phyloP scores from a whole-genome alignment of 2,888 invertebrate genomes.

The Dicyrtomina minuta region DNA sequence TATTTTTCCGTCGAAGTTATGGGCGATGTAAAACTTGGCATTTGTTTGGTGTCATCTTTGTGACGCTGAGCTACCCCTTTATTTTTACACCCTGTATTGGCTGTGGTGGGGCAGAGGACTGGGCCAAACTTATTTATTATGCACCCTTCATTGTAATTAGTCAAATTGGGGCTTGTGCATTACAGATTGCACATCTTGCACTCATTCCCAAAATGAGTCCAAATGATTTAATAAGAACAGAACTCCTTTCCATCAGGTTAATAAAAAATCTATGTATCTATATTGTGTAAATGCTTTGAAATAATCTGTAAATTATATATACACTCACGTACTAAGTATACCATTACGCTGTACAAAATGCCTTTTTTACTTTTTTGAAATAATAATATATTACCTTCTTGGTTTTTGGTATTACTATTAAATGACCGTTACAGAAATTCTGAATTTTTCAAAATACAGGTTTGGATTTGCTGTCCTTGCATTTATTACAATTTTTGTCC shows the following conservation, averaged over 20 bases:
- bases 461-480: slow-evolving; percentile 86
- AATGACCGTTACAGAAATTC: too few species aligned
- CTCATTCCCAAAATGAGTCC: slow-evolving; percentile 80
- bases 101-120: slow-evolving; percentile 61
- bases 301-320: too few species aligned
- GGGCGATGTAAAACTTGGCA: slow-evolving; percentile 88
- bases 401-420: too few species aligned
- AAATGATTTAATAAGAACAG: slow-evolving; percentile 71
- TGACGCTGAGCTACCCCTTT: slow-evolving; percentile 79
- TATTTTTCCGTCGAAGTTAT: slow-evolving; percentile 65
- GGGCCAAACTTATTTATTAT: slow-evolving; percentile 74
- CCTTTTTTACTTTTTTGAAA: too few species aligned
- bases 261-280: not conserved
- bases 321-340: too few species aligned
- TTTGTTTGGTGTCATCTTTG: slow-evolving; percentile 77
- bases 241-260: slow-evolving; percentile 75
- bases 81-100: slow-evolving; percentile 77
- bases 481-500: slow-evolving; percentile 77
- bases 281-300: too few species aligned
- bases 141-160: slow-evolving; percentile 76
- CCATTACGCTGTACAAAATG: slow-evolving; percentile 18
- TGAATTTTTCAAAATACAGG: too few species aligned
- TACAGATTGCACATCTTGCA: slow-evolving; percentile 87
- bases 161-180: slow-evolving; percentile 83
- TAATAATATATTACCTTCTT: too few species aligned